Evolutionary conservation across 2,113 vertebrate genomes (phyloP).

Genomic region (Geococcyx californianus): DNA sequence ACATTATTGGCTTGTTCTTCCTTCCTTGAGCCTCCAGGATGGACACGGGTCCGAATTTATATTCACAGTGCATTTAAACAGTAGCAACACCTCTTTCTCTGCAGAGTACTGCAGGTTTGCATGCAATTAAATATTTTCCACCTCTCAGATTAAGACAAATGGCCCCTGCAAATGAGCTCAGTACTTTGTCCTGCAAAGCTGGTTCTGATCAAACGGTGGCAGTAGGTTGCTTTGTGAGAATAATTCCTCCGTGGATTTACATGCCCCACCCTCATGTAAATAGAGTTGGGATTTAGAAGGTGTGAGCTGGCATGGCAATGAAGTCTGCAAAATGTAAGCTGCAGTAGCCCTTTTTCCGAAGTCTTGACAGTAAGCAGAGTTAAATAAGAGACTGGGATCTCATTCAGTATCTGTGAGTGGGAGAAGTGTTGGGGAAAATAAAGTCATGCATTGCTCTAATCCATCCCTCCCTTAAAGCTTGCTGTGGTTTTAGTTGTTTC

Average conservation of each 20-base stretch:
- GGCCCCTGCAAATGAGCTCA: neutral
- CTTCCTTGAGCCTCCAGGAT: neutral
- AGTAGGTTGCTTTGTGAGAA: slow-evolving; percentile 36
- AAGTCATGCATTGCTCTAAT: neutral
- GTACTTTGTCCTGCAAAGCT: slow-evolving; percentile 13
- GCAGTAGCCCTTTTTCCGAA: slow-evolving; percentile 6
- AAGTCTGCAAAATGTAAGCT: slow-evolving; percentile 11
- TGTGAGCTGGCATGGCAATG: slow-evolving; percentile 23
- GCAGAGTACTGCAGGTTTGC: fast-evolving
- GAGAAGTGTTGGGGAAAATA: slow-evolving; percentile 33
- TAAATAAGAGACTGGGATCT: slow-evolving; percentile 17
- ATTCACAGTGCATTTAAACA: neutral
- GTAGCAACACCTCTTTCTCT: neutral
- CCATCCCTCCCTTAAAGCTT: neutral
- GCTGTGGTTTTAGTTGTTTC: neutral
- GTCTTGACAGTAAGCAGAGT: slow-evolving; percentile 56
- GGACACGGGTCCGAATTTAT: neutral
- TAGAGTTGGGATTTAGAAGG: slow-evolving; percentile 47
- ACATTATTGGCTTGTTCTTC: neutral
- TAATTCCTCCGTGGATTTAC: neutral
- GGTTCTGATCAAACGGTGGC: slow-evolving; percentile 47
- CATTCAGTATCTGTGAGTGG: slow-evolving; percentile 27
- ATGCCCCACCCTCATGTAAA: neutral
- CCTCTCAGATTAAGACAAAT: neutral
- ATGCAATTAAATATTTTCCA: neutral